Evolutionary conservation across 2,797 vertebrate genomes (phyloP).

Genomic region (Aulostomus chinensis): DNA sequence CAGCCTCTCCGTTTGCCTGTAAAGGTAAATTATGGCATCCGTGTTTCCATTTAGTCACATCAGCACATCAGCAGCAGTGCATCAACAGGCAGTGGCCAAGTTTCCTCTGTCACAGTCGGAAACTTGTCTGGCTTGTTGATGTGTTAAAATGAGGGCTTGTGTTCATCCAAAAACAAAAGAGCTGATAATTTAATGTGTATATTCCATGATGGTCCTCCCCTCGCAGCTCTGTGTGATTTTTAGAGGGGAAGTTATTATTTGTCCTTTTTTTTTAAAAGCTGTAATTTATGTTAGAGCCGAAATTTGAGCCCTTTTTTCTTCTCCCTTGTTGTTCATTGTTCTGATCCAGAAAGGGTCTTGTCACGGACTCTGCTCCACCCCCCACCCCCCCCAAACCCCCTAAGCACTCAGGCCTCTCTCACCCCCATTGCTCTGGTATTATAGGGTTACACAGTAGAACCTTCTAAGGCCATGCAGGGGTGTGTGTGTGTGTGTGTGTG

Average conservation of each 20-base stretch:
- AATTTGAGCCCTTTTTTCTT: constrained; percentile 34
- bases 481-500: constrained; percentile 13
- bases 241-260: not conserved
- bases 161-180: no score
- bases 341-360: constrained; percentile 31
- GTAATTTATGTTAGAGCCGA: constrained; percentile 14
- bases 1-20: no score
- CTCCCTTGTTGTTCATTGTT: constrained; percentile 48
- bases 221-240: constrained; percentile 8
- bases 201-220: no score
- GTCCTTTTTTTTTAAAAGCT: not conserved
- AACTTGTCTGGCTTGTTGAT: no score
- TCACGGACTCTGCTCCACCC: constrained; percentile 35
- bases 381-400: constrained; percentile 8
- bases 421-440: constrained; percentile 45
- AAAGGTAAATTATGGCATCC: no score
- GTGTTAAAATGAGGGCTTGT: no score
- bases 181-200: no score
- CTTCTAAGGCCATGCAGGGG: constrained; percentile 19
- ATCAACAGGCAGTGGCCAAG: no score
- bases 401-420: not conserved
- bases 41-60: no score
- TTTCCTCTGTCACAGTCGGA: no score
- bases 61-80: no score
- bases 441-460: constrained; percentile 64